Percentiles rank a stretch among this genome's conserved stretches.
These are phyloP conservation scores for Atethmia centrago DNA, from an alignment of 2,888 invertebrate genomes.

Conservation along the genomic window DNA sequence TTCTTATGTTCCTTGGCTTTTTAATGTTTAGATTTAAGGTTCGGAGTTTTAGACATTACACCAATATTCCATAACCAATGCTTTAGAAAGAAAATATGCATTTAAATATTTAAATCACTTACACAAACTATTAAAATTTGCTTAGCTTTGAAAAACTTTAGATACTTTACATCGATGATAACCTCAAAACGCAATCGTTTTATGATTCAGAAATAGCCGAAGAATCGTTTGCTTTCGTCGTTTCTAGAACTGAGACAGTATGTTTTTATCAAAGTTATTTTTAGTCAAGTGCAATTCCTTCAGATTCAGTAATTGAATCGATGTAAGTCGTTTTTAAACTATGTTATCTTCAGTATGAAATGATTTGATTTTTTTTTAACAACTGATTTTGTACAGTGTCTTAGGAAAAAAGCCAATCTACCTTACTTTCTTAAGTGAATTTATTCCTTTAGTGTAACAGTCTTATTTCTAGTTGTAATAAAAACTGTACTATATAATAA, in stretches of 20 bases:
- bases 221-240: conserved; percentile 4
- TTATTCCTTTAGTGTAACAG: conserved; percentile 7
- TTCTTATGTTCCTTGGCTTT: conserved; percentile 40
- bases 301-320: not conserved
- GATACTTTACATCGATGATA: not conserved
- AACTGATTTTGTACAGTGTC: conserved; percentile 17
- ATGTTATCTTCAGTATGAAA: not conserved
- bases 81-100: not conserved
- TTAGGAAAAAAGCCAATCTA: conserved; percentile 3
- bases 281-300: not conserved
- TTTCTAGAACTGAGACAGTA: too few species aligned
- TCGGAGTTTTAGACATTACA: conserved; percentile 18
- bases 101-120: not conserved
- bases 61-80: not conserved
- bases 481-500: not conserved
- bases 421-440: conserved; percentile 17
- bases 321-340: not conserved
- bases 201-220: not conserved
- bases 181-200: not conserved
- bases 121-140: not conserved
- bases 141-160: not conserved
- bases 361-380: not conserved
- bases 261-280: not conserved
- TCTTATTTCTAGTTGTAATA: not conserved
- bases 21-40: conserved; percentile 38